Percentiles rank a stretch among this genome's conserved stretches.
Evolutionary conservation across 2,113 vertebrate genomes (phyloP).

Genomic region (Lophochroa leadbeateri): DNA sequence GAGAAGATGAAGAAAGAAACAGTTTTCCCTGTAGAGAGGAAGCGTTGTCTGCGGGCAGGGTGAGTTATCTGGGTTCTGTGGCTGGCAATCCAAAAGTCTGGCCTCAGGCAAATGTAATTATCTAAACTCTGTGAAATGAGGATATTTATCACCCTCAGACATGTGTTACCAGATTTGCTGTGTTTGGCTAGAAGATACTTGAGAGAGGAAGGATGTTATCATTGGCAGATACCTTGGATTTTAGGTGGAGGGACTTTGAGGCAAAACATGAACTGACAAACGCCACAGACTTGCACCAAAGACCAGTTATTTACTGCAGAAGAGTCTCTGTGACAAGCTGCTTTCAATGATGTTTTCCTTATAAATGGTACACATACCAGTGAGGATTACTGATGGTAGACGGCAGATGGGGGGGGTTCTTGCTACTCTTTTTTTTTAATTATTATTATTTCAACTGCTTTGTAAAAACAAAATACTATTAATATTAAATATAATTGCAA

Average conservation of each 20-base stretch:
- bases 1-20: not conserved
- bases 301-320: not conserved
- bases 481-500: constrained; percentile 60
- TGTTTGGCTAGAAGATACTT: not conserved
- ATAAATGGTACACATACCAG: constrained; percentile 83
- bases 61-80: not conserved
- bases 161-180: not conserved
- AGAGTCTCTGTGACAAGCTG: constrained; percentile 71
- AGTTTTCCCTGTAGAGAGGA: not conserved
- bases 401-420: constrained; percentile 66
- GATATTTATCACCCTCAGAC: not conserved
- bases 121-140: not conserved
- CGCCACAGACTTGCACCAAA: not conserved
- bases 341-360: constrained; percentile 89
- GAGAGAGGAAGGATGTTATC: not conserved
- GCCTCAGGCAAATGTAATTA: not conserved
- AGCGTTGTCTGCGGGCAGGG: rapidly evolving
- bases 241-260: not conserved
- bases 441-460: constrained; percentile 13
- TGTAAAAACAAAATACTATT: constrained; percentile 44
- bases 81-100: not conserved
- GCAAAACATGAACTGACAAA: not conserved
- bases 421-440: constrained; percentile 55
- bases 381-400: constrained; percentile 85
- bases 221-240: not conserved